These are phyloP conservation scores for Leucoraja erinaceus DNA, from an alignment of 2,113 vertebrate species.

Conservation along the genomic window DNA sequence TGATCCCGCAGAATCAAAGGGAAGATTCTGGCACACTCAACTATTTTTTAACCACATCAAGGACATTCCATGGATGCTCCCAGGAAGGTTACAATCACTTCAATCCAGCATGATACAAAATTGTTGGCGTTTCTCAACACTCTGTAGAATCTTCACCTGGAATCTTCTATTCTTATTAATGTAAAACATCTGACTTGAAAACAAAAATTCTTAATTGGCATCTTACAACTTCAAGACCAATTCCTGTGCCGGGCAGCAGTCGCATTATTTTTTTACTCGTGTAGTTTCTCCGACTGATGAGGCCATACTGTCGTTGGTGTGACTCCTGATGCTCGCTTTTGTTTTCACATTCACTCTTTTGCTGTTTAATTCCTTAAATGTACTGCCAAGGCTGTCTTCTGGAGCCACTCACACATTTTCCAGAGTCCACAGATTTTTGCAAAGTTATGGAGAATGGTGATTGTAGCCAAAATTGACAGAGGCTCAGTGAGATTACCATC, in stretches of 20 bases:
- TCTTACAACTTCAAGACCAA: constrained; percentile 9
- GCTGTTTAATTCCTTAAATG: constrained; percentile 17
- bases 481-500: neutral
- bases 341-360: neutral
- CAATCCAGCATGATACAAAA: constrained; percentile 52
- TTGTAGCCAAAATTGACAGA: neutral
- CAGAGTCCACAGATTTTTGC: neutral
- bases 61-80: constrained; percentile 54
- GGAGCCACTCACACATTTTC: constrained; percentile 20
- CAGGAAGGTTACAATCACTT: constrained; percentile 53
- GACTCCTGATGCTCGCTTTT: neutral
- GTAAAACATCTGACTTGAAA: constrained; percentile 53
- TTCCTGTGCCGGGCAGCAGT: neutral
- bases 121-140: constrained; percentile 55
- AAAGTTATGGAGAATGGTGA: neutral
- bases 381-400: neutral
- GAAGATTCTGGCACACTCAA: constrained; percentile 45
- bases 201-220: constrained; percentile 46
- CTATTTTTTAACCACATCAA: constrained; percentile 53
- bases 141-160: constrained; percentile 56
- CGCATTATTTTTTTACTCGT: neutral
- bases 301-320: too few species aligned
- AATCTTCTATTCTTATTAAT: constrained; percentile 53
- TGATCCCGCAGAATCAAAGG: constrained; percentile 49
- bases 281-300: neutral